Base-by-base conservation (phyloP, 2,113 vertebrate species). In the Numida meleagris region DNA sequence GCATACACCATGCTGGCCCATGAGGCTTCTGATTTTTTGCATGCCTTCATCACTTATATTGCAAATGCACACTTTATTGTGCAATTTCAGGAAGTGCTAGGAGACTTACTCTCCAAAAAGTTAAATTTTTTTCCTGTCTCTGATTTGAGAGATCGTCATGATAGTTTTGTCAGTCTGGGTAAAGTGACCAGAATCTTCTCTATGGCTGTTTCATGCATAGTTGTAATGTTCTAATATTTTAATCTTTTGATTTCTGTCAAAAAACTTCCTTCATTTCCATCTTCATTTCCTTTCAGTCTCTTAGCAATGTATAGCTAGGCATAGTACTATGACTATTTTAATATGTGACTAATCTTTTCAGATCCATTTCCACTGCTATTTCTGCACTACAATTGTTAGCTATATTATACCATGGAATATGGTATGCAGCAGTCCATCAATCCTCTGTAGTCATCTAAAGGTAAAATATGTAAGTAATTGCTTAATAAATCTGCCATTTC, bases 401-500 rank as follows among this genome's bases (percentile, higher is more conserved):
- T 71, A 71, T 71, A 93, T 94, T 94, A 85, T 50, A 65, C 71
- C 58, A 67, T 62, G 75, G 71, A 77, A 67, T 91, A 88, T 74
- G 68, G 75, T 85, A 85, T 10, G 45, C 91, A 94, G 63, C 75
- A 91, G 59, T 88, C 79, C 72, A 93, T 96, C 95, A 95, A 91
- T 91, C 51, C 76, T 91, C 82, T 95, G 86, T 88, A 73, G 95
- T 95, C 82, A 87, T 88, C 75, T 96, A 91, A 96, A 89, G 46
- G 85, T 68, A 95, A 94, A 94, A 95, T 95, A 81, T 59, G 90
- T 88, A 86, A 86, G 93, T 95, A 96, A 96, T 96, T 94, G 93
- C 88, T 93, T 95, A 95, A 97, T 96, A 95, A 95, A 97, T 94
- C 81, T 93, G 75, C 76, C 75, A 57, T 91, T 95, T 65, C 88